Evolutionary conservation across 2,888 invertebrate genomes (phyloP).

Genomic region (Morpho helenor): DNA sequence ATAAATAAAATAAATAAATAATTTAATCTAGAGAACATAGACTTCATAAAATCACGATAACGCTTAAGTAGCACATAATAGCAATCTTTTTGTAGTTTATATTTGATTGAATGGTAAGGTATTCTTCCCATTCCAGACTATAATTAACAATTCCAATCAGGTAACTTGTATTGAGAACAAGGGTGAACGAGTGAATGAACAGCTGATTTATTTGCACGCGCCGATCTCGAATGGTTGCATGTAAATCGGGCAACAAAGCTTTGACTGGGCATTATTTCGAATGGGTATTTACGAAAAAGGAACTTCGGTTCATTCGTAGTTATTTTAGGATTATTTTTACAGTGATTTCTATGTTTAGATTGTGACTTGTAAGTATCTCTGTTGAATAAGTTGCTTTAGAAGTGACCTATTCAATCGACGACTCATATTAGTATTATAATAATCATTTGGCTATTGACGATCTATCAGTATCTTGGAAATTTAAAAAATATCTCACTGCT

Average conservation of each 20-base stretch:
- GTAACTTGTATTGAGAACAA: slow-evolving; percentile 23
- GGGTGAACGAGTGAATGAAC: slow-evolving; percentile 36
- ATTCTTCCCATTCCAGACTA: not conserved
- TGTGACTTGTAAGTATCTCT: not conserved
- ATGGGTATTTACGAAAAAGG: slow-evolving; percentile 50
- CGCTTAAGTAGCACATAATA: no score
- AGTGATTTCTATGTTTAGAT: slow-evolving; percentile 4
- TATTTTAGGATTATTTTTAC: slow-evolving; percentile 9
- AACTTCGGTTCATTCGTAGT: slow-evolving; percentile 14
- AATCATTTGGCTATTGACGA: no score
- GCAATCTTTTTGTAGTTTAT: no score
- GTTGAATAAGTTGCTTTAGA: not conserved
- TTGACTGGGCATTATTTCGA: slow-evolving; percentile 56
- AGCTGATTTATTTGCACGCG: slow-evolving; percentile 52
- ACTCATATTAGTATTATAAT: no score
- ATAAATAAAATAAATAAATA: no score
- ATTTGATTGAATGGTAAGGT: not conserved
- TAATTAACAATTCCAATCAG: slow-evolving; percentile 14
- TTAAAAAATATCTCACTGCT: no score
- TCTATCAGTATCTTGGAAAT: no score
- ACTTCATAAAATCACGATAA: no score
- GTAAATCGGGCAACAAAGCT: slow-evolving; percentile 62
- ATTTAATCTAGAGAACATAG: no score
- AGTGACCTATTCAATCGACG: no score
- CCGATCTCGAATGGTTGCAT: slow-evolving; percentile 45